Percentiles rank a stretch among this genome's conserved stretches.
phyloP scores from a whole-genome alignment of 2,113 vertebrate species.

The Acanthisitta chloris region DNA sequence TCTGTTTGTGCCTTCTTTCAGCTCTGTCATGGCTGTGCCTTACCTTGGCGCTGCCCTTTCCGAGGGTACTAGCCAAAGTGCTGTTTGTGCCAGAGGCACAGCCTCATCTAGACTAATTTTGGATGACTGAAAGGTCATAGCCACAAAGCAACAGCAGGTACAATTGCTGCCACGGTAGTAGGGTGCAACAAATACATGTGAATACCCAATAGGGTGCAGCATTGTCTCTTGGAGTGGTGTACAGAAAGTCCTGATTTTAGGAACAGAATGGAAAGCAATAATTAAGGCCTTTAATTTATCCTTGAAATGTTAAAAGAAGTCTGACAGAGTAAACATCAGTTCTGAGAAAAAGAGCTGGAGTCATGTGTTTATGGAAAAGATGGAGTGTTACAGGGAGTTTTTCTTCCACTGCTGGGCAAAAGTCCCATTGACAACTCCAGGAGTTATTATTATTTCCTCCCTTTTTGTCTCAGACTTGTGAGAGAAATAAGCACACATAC shows the following conservation, averaged over 20 bases:
- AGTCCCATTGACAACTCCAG: background rate
- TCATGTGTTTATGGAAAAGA: background rate
- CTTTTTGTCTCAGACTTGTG: background rate
- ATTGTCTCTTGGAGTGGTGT: background rate
- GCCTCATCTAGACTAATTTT: background rate
- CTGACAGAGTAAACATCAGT: constrained; percentile 29
- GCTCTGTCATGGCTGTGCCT: background rate
- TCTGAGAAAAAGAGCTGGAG: constrained; percentile 14
- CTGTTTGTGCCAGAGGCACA: constrained; percentile 13
- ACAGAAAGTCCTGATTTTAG: background rate
- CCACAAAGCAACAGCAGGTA: constrained; percentile 28
- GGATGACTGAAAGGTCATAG: constrained; percentile 37
- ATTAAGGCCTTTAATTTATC: constrained; percentile 42
- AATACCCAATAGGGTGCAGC: background rate
- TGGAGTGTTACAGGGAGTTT: background rate
- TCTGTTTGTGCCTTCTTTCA: background rate
- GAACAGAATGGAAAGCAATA: background rate
- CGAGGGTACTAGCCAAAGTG: background rate
- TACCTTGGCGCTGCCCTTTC: constrained; percentile 13
- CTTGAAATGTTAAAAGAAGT: constrained; percentile 32
- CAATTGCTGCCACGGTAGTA: background rate
- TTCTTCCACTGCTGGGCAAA: background rate
- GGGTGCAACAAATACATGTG: background rate
- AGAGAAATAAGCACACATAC: constrained; percentile 7
- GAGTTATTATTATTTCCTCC: constrained; percentile 12